A percentile compares a stretch with the other conserved stretches of the same genome.
Conservation (phyloP, 2,113 vertebrate genomes). For the Eidolon helvum region DNA sequence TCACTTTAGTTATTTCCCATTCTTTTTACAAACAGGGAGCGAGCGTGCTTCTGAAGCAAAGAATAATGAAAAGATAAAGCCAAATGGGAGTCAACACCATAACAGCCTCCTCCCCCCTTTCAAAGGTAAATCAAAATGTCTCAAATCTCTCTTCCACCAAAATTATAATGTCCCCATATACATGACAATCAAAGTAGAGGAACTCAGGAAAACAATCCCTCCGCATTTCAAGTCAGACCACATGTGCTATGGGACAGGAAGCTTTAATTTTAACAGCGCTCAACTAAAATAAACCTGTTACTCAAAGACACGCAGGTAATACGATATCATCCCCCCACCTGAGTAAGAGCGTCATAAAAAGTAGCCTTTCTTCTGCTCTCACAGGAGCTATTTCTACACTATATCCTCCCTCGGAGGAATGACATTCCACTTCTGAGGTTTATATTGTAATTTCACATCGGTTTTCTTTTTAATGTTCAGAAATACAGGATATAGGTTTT, state of each 20-base stretch:
- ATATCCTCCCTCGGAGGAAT: background rate
- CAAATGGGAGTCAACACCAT: background rate
- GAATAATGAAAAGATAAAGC: background rate
- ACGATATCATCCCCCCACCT: background rate
- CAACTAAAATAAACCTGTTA: constrained; percentile 28
- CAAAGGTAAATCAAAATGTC: background rate
- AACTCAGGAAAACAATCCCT: background rate
- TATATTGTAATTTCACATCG: background rate
- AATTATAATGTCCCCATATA: background rate
- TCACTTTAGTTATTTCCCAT: background rate
- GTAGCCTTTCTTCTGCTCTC: background rate
- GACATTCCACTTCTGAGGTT: background rate
- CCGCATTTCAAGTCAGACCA: background rate
- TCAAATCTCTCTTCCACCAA: background rate
- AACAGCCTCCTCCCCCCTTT: too few species aligned
- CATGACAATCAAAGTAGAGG: background rate
- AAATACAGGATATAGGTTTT: constrained; percentile 36
- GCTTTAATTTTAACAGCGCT: background rate
- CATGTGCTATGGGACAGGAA: background rate
- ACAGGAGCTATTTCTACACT: background rate
- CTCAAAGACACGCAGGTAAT: background rate
- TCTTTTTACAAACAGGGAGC: background rate
- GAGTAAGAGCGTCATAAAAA: background rate
- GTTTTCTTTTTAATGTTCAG: background rate
- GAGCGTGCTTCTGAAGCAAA: background rate